Conservation (phyloP, 2,888 invertebrate genomes). For the Nemapogon koenigi region DNA sequence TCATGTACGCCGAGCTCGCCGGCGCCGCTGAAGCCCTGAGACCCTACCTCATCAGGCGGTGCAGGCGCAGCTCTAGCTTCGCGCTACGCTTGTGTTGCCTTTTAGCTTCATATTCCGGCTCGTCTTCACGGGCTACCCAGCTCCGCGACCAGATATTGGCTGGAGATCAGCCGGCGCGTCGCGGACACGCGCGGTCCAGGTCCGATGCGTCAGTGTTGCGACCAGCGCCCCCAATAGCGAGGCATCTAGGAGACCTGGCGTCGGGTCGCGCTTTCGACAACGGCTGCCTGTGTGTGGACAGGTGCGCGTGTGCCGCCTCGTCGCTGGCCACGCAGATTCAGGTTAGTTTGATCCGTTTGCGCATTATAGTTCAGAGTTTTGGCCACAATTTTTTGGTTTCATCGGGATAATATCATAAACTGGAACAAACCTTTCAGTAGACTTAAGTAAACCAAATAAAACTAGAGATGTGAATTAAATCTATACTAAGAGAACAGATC, state of each 20-base stretch:
- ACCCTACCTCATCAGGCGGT: slow-evolving; percentile 63
- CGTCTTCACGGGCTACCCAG: slow-evolving; percentile 45
- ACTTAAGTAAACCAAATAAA: too few species aligned
- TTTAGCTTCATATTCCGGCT: slow-evolving; percentile 85
- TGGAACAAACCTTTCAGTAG: too few species aligned
- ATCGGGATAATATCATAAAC: too few species aligned
- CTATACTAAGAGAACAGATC: too few species aligned
- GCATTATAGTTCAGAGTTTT: too few species aligned
- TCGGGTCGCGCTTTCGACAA: slow-evolving; percentile 97
- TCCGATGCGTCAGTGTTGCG: slow-evolving; percentile 78
- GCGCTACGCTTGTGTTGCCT: slow-evolving; percentile 96
- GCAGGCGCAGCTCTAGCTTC: slow-evolving; percentile 94
- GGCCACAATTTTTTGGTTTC: too few species aligned
- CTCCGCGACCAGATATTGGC: slow-evolving; percentile 49
- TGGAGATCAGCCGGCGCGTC: slow-evolving; percentile 48
- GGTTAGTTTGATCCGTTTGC: too few species aligned
- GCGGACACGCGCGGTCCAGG: slow-evolving; percentile 72
- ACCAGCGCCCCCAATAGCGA: slow-evolving; percentile 44
- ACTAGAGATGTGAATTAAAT: too few species aligned
- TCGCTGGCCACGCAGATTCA: slow-evolving; percentile 53
- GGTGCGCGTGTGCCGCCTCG: slow-evolving; percentile 67
- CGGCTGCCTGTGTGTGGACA: slow-evolving; percentile 89
- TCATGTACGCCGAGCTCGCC: slow-evolving; percentile 98
- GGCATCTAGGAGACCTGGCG: slow-evolving; percentile 87
- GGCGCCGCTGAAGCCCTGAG: slow-evolving; percentile 86